Conservation (phyloP, 2,888 invertebrate species). For the Macaria notata region DNA sequence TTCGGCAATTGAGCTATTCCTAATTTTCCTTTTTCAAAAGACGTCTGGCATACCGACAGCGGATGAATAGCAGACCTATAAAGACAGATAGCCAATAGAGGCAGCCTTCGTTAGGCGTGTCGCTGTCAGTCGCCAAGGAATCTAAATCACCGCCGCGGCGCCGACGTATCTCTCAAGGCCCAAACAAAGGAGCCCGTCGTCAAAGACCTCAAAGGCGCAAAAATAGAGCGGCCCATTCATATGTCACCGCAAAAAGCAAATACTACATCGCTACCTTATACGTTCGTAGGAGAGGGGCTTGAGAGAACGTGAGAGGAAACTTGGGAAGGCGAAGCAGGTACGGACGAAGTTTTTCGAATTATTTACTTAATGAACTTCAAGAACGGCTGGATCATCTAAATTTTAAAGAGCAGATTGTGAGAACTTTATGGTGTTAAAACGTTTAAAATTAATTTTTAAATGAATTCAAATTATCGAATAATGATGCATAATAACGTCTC, state of each 20-base stretch:
- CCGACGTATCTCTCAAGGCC: conserved; percentile 1
- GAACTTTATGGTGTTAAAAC: no score
- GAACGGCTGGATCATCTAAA: no score
- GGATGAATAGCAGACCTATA: not conserved
- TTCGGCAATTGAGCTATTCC: no score
- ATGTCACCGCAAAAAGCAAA: conserved; percentile 21
- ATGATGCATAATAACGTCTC: no score
- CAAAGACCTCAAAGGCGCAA: conserved; percentile 19
- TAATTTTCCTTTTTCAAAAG: no score
- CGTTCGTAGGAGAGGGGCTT: not conserved
- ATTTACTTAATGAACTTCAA: no score
- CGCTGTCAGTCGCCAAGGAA: conserved; percentile 9
- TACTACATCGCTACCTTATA: conserved; percentile 2
- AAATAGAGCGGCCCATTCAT: conserved; percentile 21
- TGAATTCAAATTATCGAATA: no score
- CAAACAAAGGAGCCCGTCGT: conserved; percentile 18
- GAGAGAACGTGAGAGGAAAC: conserved; percentile 4
- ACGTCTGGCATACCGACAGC: no score
- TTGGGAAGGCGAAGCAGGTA: conserved; percentile 4
- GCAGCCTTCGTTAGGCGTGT: conserved; percentile 8
- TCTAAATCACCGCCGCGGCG: conserved; percentile 8
- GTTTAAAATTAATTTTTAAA: no score
- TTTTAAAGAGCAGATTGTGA: no score
- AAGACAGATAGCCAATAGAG: not conserved
- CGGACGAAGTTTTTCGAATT: no score